phyloP scores from a whole-genome alignment of 1,140 invertebrate species.

The Globodera ellingtonae region DNA sequence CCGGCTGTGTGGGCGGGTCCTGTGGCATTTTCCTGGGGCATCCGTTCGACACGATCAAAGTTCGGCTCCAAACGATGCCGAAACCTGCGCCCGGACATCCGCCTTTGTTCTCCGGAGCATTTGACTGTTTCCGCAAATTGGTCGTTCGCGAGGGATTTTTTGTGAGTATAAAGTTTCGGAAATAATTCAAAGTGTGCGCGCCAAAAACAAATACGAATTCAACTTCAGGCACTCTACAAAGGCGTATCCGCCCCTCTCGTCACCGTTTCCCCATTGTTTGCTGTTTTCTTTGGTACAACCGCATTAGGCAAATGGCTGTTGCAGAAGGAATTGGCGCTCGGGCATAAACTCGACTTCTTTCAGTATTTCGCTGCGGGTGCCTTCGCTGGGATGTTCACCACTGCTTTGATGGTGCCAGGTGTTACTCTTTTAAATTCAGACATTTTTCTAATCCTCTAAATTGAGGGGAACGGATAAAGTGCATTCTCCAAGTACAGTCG shows the following conservation, averaged over 20 bases:
- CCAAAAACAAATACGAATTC: neutral
- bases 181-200: too few relatives aligned
- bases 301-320: constrained; percentile 36
- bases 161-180: neutral
- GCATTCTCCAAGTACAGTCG: constrained; percentile 69
- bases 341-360: constrained; percentile 70
- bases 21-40: constrained; percentile 80
- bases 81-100: constrained; percentile 67
- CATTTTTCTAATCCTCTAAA: too few relatives aligned
- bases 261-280: constrained; percentile 72
- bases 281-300: constrained; percentile 75
- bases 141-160: constrained; percentile 76
- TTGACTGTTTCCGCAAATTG: constrained; percentile 89
- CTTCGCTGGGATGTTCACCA: constrained; percentile 89
- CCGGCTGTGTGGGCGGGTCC: constrained; percentile 30
- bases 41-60: constrained; percentile 79
- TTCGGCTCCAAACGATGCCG: constrained; percentile 78
- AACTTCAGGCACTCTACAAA: constrained; percentile 70
- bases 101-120: constrained; percentile 82
- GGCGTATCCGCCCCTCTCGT: constrained; percentile 72
- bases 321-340: constrained; percentile 68
- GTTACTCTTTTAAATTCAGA: too few relatives aligned
- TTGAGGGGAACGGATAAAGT: constrained; percentile 88
- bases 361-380: constrained; percentile 89
- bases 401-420: constrained; percentile 88